phyloP scores from a whole-genome alignment of 2,888 invertebrate genomes.

The Melikaiella ostensackeni region DNA sequence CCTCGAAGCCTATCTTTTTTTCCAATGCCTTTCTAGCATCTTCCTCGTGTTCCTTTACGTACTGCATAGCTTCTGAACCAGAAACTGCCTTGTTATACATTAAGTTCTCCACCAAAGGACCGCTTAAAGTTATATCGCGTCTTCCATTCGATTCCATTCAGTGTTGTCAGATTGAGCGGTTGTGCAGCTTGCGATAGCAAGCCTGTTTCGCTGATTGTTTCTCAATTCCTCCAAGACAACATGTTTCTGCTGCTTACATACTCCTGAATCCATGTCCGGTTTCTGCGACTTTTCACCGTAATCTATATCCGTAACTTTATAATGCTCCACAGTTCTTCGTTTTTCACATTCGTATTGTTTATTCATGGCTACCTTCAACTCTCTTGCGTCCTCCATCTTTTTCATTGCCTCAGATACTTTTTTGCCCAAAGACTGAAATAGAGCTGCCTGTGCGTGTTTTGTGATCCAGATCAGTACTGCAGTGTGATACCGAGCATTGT shows the following conservation, averaged over 20 bases:
- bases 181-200: background rate
- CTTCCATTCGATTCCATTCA: background rate
- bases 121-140: slow-evolving; percentile 7
- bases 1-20: slow-evolving; percentile 42
- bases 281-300: background rate
- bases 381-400: background rate
- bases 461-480: background rate
- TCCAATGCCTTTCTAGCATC: slow-evolving; percentile 48
- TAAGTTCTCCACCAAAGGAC: slow-evolving; percentile 45
- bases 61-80: slow-evolving; percentile 43
- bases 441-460: background rate
- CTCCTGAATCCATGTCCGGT: background rate
- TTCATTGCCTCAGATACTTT: background rate
- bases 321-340: background rate
- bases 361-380: background rate
- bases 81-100: slow-evolving; percentile 33
- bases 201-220: background rate
- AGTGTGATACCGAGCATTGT: background rate
- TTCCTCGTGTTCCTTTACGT: slow-evolving; percentile 51
- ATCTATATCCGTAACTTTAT: slow-evolving; percentile 2
- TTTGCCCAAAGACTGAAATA: background rate
- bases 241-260: slow-evolving; percentile 1
- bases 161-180: background rate
- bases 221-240: background rate
- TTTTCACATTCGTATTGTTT: background rate